These are phyloP conservation scores for Nothoprocta pentlandii DNA, from an alignment of 2,113 vertebrate species.

Conservation along the genomic window DNA sequence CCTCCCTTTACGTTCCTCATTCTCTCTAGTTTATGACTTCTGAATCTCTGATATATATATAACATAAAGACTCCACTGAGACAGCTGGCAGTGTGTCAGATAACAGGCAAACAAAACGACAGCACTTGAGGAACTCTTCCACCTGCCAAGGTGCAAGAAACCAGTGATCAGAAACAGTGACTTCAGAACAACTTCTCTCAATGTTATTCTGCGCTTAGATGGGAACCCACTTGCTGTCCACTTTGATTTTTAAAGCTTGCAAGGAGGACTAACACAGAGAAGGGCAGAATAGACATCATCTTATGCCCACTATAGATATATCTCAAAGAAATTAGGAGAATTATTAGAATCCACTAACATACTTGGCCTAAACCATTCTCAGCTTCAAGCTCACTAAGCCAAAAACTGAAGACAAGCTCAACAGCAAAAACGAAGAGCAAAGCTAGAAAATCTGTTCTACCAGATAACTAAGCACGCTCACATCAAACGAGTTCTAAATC, in stretches of 20 bases:
- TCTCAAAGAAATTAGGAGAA: background rate
- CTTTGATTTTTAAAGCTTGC: background rate
- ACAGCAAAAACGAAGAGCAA: background rate
- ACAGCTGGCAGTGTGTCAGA: too few species aligned
- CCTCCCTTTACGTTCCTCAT: background rate
- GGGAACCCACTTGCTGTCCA: background rate
- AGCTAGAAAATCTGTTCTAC: background rate
- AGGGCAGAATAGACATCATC: background rate
- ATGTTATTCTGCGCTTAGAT: background rate
- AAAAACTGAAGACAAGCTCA: background rate
- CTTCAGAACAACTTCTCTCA: background rate
- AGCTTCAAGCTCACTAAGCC: background rate
- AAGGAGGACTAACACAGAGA: background rate
- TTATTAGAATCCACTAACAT: background rate
- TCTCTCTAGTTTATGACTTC: background rate
- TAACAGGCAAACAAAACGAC: background rate
- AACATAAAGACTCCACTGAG: background rate
- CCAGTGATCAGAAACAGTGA: background rate
- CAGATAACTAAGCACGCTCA: background rate
- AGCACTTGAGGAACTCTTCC: background rate
- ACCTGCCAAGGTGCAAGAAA: too few species aligned
- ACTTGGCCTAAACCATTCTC: background rate
- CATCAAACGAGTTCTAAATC: background rate
- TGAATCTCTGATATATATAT: background rate
- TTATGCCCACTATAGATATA: background rate